Percentiles rank a stretch among this genome's conserved stretches.
phyloP scores from a whole-genome alignment of 2,113 vertebrate genomes.

The Toxotes chatareus region DNA sequence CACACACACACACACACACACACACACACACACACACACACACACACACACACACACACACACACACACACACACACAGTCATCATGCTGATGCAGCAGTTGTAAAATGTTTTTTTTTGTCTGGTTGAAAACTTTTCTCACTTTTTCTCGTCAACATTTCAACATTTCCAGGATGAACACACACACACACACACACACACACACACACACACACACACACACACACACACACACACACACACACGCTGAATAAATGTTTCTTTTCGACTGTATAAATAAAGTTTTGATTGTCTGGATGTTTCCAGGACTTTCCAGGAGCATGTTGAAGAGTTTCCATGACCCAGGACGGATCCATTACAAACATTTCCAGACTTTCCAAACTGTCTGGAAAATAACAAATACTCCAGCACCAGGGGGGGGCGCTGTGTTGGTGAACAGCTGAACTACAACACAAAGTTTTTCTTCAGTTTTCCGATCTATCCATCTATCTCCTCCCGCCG shows the following conservation, averaged over 20 bases:
- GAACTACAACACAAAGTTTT: not conserved
- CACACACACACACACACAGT: slow-evolving; percentile 1
- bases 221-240: not conserved
- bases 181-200: not conserved
- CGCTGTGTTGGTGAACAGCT: too few relatives aligned
- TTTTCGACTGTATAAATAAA: slow-evolving; percentile 15
- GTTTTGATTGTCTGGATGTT: not conserved
- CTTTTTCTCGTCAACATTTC: not conserved
- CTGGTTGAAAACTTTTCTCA: slow-evolving; percentile 32
- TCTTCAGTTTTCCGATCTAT: not conserved
- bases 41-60: slow-evolving; percentile 29
- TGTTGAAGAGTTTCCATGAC: not conserved
- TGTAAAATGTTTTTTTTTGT: slow-evolving; percentile 16
- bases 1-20: slow-evolving; percentile 23
- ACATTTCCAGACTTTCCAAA: too few relatives aligned
- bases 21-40: not conserved
- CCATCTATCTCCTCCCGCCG: not conserved
- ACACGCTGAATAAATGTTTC: not conserved
- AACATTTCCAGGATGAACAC: not conserved
- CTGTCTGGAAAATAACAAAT: too few relatives aligned
- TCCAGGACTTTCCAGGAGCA: slow-evolving; percentile 10
- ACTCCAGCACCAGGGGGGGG: not conserved
- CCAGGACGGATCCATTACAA: too few relatives aligned
- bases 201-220: slow-evolving; percentile 2
- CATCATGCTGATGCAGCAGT: slow-evolving; percentile 42